These are phyloP conservation scores for Chamaea fasciata DNA, from an alignment of 2,113 vertebrate species.

Conservation along the genomic window DNA sequence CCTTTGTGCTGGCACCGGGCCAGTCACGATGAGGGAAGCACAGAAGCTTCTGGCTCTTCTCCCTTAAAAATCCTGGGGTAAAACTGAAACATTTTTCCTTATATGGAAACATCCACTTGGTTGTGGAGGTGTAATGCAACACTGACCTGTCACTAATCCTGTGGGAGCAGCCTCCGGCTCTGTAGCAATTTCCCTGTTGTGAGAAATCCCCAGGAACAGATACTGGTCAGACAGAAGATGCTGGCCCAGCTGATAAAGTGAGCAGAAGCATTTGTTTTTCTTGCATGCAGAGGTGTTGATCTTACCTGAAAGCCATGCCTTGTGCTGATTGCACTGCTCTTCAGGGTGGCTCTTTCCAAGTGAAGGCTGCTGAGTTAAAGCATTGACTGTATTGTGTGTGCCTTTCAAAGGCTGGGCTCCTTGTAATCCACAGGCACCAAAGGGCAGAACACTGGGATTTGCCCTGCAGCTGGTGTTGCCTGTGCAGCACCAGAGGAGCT, in stretches of 20 bases:
- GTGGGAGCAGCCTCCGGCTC: neutral
- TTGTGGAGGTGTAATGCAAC: neutral
- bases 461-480: neutral
- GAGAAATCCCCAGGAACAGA: neutral
- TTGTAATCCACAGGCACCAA: neutral
- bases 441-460: neutral
- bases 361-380: neutral
- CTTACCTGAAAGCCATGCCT: neutral
- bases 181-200: rapidly evolving
- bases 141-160: neutral
- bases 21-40: neutral
- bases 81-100: neutral
- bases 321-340: neutral
- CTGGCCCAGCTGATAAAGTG: neutral
- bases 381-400: neutral
- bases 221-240: neutral
- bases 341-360: neutral
- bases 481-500: neutral
- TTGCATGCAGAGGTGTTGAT: neutral
- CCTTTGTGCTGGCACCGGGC: neutral
- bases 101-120: neutral
- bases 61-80: neutral
- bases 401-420: neutral
- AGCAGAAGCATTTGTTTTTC: neutral
- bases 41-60: neutral